phyloP scores from a whole-genome alignment of 1,140 invertebrate species.

The Sipha flava region DNA sequence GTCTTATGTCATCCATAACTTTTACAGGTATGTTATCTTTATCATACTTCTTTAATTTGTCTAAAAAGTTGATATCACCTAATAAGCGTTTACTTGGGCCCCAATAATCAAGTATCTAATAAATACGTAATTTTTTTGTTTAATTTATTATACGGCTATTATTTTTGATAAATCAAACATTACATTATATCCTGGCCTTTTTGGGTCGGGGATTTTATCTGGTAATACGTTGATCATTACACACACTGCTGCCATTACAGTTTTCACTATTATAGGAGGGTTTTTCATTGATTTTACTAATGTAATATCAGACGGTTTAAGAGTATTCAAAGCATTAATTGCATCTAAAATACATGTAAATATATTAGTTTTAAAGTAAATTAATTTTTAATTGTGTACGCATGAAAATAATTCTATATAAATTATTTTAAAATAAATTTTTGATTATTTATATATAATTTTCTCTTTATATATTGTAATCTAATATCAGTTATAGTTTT shows the following conservation, averaged over 20 bases:
- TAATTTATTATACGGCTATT: not conserved
- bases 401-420: no score
- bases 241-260: conserved; percentile 93
- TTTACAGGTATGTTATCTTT: conserved; percentile 78
- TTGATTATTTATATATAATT: no score
- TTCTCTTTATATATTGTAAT: no score
- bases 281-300: conserved; percentile 97
- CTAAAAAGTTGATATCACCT: conserved; percentile 81
- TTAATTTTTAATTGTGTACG: no score
- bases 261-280: conserved; percentile 81
- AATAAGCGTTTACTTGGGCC: conserved; percentile 80
- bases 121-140: conserved; percentile 33
- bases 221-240: conserved; percentile 80
- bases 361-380: no score
- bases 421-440: no score
- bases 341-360: conserved; percentile 46
- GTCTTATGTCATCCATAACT: conserved; percentile 74
- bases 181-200: conserved; percentile 61
- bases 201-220: conserved; percentile 70
- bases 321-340: conserved; percentile 73
- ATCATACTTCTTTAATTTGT: conserved; percentile 75
- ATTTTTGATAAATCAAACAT: not conserved
- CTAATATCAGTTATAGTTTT: no score
- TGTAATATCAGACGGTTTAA: conserved; percentile 94
- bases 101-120: conserved; percentile 71